Percentiles rank a stretch among this genome's conserved stretches.
These are phyloP conservation scores for Fabriciana adippe DNA, from an alignment of 2,888 invertebrate species.

Conservation along the genomic window DNA sequence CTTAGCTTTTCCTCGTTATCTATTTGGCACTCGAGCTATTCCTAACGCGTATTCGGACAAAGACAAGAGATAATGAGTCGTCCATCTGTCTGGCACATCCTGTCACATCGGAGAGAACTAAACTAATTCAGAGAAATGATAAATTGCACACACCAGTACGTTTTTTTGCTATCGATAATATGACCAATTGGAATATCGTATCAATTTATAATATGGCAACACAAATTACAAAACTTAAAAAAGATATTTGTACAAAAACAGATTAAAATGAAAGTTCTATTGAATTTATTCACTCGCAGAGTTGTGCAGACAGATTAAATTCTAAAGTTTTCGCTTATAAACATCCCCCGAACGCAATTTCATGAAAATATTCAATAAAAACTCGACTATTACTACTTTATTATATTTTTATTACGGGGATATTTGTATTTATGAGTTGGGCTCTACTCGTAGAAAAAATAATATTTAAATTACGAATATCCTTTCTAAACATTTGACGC, in stretches of 20 bases:
- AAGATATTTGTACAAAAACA: too few relatives aligned
- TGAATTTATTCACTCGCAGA: too few relatives aligned
- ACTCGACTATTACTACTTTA: too few relatives aligned
- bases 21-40: background rate
- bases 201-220: too few relatives aligned
- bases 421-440: background rate
- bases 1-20: background rate
- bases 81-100: conserved; percentile 7
- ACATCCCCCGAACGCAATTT: too few relatives aligned
- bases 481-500: background rate
- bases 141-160: background rate
- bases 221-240: too few relatives aligned
- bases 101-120: background rate
- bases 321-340: too few relatives aligned
- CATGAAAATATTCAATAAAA: too few relatives aligned
- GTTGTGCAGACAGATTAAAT: too few relatives aligned
- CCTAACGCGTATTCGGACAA: background rate
- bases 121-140: conserved; percentile 15
- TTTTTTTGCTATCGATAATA: too few relatives aligned
- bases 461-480: background rate
- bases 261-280: too few relatives aligned
- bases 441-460: background rate
- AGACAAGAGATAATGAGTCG: conserved; percentile 1
- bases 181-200: too few relatives aligned
- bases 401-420: background rate